These are phyloP conservation scores for Galaxias olidus DNA, from an alignment of 2,797 vertebrate genomes.

Conservation along the genomic window DNA sequence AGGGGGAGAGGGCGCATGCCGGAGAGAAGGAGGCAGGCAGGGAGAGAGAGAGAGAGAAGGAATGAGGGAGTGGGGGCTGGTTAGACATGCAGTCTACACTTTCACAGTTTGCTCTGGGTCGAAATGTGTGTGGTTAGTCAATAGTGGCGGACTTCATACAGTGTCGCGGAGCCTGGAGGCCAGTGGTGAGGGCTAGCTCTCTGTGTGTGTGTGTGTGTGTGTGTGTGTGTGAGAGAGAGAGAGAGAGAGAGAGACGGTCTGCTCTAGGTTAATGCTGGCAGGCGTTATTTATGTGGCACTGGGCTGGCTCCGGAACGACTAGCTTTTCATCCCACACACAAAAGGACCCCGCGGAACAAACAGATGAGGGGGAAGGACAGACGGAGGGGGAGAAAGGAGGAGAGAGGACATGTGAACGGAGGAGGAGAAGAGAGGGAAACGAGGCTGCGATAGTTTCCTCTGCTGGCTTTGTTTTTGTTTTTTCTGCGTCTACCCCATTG, in stretches of 20 bases:
- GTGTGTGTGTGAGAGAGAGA: not conserved
- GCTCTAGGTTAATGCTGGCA: constrained; percentile 14
- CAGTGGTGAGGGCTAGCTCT: not conserved
- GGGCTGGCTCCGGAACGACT: constrained; percentile 20
- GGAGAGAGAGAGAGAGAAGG: constrained; percentile 35
- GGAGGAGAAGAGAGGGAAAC: too few species aligned
- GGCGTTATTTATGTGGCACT: constrained; percentile 34
- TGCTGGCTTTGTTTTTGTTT: too few species aligned
- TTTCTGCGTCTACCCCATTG: too few species aligned
- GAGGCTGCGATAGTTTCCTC: too few species aligned
- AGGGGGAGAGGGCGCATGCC: constrained; percentile 48
- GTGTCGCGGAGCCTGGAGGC: constrained; percentile 5
- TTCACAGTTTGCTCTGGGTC: constrained; percentile 63
- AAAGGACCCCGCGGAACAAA: constrained; percentile 12
- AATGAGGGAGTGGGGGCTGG: constrained; percentile 42
- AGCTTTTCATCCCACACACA: constrained; percentile 20
- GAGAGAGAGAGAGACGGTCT: constrained; percentile 6
- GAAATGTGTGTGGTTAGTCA: constrained; percentile 68
- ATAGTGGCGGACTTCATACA: constrained; percentile 44
- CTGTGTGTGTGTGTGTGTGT: not conserved
- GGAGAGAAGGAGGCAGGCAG: constrained; percentile 38
- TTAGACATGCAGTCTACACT: constrained; percentile 64
- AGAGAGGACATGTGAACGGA: too few species aligned
- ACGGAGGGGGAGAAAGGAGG: constrained; percentile 2
- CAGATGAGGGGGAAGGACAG: constrained; percentile 19